Evolutionary conservation across 2,797 vertebrate genomes (phyloP).

Genomic region (Babyrousa celebensis): DNA sequence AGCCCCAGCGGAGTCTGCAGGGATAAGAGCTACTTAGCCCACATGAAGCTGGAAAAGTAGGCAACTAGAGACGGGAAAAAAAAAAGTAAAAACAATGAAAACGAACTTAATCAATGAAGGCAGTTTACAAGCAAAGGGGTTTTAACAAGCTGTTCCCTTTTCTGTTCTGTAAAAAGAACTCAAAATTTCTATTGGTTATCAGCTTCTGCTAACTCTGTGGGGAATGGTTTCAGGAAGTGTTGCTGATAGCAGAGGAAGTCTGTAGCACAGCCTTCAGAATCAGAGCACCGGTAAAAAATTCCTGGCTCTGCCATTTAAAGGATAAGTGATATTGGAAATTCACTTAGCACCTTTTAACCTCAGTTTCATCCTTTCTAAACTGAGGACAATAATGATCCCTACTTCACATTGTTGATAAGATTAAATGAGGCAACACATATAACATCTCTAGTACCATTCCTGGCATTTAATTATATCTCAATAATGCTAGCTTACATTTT

Average conservation of each 20-base stretch:
- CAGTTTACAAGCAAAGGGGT: neutral
- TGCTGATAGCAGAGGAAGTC: neutral
- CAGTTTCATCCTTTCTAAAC: constrained; percentile 12
- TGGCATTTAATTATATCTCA: constrained; percentile 16
- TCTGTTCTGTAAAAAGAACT: neutral
- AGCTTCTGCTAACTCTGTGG: neutral
- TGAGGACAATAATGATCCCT: neutral
- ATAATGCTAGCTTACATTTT: neutral
- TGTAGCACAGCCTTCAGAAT: neutral
- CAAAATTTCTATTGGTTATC: neutral
- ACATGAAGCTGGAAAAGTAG: neutral
- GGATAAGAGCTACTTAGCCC: neutral
- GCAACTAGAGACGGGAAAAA: neutral
- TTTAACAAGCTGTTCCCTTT: neutral
- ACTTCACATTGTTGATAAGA: neutral
- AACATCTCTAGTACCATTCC: neutral
- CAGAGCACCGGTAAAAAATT: neutral
- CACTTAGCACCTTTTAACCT: neutral
- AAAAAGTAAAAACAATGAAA: neutral
- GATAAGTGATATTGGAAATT: neutral
- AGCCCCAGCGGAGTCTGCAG: neutral
- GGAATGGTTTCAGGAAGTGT: neutral
- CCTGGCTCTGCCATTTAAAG: neutral
- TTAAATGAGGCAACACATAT: neutral
- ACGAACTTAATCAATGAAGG: neutral